phyloP scores from a whole-genome alignment of 2,113 vertebrate genomes.

The Vimba vimba region DNA sequence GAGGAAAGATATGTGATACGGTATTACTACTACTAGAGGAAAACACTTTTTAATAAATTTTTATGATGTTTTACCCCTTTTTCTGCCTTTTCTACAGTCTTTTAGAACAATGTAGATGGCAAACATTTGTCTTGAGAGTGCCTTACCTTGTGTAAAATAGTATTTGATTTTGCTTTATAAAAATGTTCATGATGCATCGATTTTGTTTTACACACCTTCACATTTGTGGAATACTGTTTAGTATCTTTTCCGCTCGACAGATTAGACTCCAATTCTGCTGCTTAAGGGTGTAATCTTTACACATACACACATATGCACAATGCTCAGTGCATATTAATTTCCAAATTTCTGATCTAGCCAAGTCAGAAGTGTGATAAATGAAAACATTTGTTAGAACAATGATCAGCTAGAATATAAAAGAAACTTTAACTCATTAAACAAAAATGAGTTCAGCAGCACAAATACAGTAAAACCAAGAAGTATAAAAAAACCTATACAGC shows the following conservation, averaged over 20 bases:
- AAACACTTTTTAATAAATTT: too few species aligned
- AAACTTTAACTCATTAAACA: too few species aligned
- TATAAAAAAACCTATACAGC: too few species aligned
- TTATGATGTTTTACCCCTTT: too few species aligned
- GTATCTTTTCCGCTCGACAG: constrained; percentile 62
- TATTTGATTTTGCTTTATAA: not conserved
- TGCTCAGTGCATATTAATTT: not conserved
- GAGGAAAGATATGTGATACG: not conserved
- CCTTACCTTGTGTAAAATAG: not conserved
- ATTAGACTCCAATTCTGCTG: constrained; percentile 65
- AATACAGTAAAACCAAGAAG: too few species aligned
- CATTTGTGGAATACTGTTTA: not conserved
- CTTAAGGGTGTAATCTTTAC: constrained; percentile 36
- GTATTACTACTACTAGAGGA: not conserved
- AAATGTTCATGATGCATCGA: not conserved
- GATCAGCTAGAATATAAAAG: too few species aligned
- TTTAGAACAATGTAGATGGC: not conserved
- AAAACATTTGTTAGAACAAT: too few species aligned
- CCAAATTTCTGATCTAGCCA: too few species aligned
- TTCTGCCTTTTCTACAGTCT: not conserved
- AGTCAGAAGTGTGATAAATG: too few species aligned
- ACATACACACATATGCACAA: constrained; percentile 63
- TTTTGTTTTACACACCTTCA: not conserved
- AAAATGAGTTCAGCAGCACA: too few species aligned
- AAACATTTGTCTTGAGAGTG: not conserved